Conservation (phyloP, 2,113 vertebrate genomes). For the Perccottus glenii region DNA sequence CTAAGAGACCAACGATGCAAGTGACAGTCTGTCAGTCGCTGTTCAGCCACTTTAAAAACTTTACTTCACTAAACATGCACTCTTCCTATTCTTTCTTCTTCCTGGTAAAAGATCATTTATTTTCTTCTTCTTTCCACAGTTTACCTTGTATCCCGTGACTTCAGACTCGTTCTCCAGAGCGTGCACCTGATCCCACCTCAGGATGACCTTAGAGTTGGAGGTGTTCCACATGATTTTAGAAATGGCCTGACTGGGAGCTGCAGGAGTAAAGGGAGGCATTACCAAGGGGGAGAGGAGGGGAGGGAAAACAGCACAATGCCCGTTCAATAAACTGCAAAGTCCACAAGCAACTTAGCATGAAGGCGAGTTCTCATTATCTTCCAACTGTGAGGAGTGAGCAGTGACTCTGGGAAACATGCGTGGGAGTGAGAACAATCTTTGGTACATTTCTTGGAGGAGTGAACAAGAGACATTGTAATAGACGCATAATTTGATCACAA, state of each 20-base stretch:
- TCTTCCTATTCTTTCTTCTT: not conserved
- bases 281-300: not conserved
- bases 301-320: slow-evolving; percentile 36
- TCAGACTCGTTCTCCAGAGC: slow-evolving; percentile 96
- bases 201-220: slow-evolving; percentile 93
- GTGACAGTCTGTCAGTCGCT: slow-evolving; percentile 27
- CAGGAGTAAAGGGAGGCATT: not conserved
- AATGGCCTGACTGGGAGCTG: slow-evolving; percentile 93
- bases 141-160: slow-evolving; percentile 97
- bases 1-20: slow-evolving; percentile 12
- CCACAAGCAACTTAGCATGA: slow-evolving; percentile 45
- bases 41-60: slow-evolving; percentile 12
- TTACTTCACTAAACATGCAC: not conserved
- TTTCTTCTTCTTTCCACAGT: not conserved
- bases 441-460: slow-evolving; percentile 5
- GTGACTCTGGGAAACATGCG: slow-evolving; percentile 25
- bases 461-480: not conserved
- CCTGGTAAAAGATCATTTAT: slow-evolving; percentile 5
- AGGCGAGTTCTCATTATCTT: slow-evolving; percentile 61
- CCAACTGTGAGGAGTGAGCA: slow-evolving; percentile 28
- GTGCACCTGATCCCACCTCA: slow-evolving; percentile 96
- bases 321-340: slow-evolving; percentile 45
- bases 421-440: slow-evolving; percentile 27
- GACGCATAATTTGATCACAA: slow-evolving; percentile 8
- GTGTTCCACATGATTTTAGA: slow-evolving; percentile 95